These are phyloP conservation scores for Muscidifurax raptorellus DNA, from an alignment of 1,140 invertebrate species.

Conservation along the genomic window DNA sequence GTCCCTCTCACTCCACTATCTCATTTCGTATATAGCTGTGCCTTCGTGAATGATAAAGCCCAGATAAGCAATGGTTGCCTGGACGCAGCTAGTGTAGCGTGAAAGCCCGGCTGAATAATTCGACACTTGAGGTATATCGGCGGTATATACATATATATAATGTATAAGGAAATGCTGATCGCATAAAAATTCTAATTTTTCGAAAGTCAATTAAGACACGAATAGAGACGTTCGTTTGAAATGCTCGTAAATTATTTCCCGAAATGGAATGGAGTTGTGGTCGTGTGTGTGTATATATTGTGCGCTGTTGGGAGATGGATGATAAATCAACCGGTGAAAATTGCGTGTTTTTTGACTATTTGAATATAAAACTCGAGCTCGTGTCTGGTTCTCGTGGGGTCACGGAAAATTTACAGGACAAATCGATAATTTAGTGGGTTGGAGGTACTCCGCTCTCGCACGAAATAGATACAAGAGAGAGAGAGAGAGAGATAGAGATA, in stretches of 20 bases:
- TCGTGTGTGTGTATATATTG: neutral
- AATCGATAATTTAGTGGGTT: constrained; percentile 32
- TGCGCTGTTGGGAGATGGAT: neutral
- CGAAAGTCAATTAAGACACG: constrained; percentile 36
- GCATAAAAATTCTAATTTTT: constrained; percentile 35
- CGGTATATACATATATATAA: neutral
- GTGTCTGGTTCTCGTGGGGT: constrained; percentile 21
- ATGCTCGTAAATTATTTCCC: constrained; percentile 33
- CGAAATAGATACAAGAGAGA: neutral
- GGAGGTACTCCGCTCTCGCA: neutral
- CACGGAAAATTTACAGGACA: constrained; percentile 24
- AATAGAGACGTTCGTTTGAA: constrained; percentile 45
- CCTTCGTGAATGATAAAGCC: constrained; percentile 1
- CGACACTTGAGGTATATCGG: neutral
- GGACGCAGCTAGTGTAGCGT: neutral
- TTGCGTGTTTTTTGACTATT: constrained; percentile 53
- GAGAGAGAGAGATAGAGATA: neutral
- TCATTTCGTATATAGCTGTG: neutral
- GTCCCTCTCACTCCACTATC: neutral
- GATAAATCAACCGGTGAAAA: constrained; percentile 50
- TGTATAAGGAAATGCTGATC: constrained; percentile 17
- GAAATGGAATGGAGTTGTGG: neutral
- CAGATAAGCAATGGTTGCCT: constrained; percentile 11
- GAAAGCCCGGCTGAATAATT: constrained; percentile 35
- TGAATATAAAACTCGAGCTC: constrained; percentile 29